Evolutionary conservation across 1,140 invertebrate species (phyloP).

Genomic region (Eciton burchellii): DNA sequence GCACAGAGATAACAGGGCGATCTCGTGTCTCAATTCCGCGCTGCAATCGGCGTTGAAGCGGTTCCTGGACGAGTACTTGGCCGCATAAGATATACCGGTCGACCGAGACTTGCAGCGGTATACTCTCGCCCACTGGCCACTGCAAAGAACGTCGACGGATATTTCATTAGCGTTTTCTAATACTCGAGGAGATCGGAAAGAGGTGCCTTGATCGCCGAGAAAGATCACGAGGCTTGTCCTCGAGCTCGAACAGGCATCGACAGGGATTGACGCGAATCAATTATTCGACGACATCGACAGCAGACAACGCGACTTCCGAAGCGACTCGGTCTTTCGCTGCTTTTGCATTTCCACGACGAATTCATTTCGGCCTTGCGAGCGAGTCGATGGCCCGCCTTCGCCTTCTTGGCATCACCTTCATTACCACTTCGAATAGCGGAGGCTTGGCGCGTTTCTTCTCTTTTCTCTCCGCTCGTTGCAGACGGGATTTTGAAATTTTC

Average conservation of each 20-base stretch:
- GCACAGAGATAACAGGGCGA: constrained; percentile 89
- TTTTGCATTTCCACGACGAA: constrained; percentile 25
- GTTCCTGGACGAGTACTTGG: constrained; percentile 90
- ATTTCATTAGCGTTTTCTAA: constrained; percentile 7
- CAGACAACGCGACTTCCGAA: constrained; percentile 4
- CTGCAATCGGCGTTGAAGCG: constrained; percentile 88
- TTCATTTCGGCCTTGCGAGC: constrained; percentile 31
- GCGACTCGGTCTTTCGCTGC: constrained; percentile 4
- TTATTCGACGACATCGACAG: constrained; percentile 2
- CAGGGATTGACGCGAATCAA: constrained; percentile 11
- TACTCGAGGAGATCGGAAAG: not conserved
- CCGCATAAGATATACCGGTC: constrained; percentile 89
- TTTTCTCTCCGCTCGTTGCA: not conserved
- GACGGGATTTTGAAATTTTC: not conserved
- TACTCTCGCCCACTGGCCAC: constrained; percentile 93
- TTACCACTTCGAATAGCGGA: constrained; percentile 31
- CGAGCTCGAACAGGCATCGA: not conserved
- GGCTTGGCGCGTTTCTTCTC: constrained; percentile 4
- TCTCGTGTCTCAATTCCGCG: constrained; percentile 89
- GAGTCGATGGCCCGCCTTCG: constrained; percentile 2
- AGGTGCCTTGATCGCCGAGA: not conserved
- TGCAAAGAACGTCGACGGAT: constrained; percentile 77
- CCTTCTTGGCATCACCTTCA: constrained; percentile 24
- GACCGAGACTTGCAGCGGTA: constrained; percentile 88
- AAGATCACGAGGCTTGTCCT: not conserved